Percentiles rank a stretch among this genome's conserved stretches.
These are phyloP conservation scores for Verasper variegatus DNA, from an alignment of 2,113 vertebrate species.

Conservation along the genomic window DNA sequence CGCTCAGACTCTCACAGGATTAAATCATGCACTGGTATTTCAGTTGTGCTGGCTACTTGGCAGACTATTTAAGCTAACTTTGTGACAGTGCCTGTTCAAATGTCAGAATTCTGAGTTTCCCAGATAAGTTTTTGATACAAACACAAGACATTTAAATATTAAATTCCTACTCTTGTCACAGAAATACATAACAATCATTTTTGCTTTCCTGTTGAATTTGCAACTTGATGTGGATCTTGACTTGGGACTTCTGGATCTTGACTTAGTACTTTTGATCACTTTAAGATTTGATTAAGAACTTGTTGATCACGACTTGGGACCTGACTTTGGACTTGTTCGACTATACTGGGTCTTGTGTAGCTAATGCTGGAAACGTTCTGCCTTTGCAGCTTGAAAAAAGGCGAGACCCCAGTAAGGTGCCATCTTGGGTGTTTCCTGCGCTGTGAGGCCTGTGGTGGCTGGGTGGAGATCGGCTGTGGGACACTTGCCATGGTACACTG, in stretches of 20 bases:
- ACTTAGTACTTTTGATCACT: too few species aligned
- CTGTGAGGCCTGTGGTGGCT: conserved; percentile 43
- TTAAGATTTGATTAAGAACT: background rate
- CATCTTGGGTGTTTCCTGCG: conserved; percentile 53
- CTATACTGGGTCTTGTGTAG: background rate
- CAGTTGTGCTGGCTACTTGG: conserved; percentile 49
- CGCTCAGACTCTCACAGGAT: conserved; percentile 59
- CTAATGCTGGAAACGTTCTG: background rate
- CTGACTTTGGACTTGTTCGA: background rate
- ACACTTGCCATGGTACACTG: conserved; percentile 42
- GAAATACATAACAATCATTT: background rate
- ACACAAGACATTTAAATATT: background rate
- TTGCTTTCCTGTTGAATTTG: background rate
- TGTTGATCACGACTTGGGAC: background rate
- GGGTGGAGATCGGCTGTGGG: conserved; percentile 45
- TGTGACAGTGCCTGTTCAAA: too few species aligned
- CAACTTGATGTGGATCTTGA: background rate
- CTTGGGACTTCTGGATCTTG: background rate
- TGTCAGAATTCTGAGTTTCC: background rate
- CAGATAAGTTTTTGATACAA: background rate
- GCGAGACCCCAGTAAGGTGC: conserved; percentile 9
- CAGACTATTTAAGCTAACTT: conserved; percentile 40
- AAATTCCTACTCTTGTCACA: background rate
- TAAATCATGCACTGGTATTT: conserved; percentile 61
- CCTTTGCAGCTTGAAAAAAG: background rate